Evolutionary conservation across 2,797 vertebrate genomes (phyloP).

Genomic region (Rhinophrynus dorsalis): DNA sequence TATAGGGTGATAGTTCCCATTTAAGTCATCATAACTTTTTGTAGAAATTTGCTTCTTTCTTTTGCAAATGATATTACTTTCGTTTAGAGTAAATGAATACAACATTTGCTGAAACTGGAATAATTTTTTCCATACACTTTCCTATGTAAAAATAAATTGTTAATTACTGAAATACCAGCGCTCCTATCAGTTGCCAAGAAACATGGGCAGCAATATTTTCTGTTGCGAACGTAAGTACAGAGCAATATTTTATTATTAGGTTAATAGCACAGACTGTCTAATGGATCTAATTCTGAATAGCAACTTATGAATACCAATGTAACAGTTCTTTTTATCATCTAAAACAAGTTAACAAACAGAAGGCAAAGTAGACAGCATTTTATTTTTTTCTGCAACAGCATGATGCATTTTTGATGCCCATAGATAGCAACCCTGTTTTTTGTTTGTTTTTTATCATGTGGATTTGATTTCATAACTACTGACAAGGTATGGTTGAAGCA

Average conservation of each 20-base stretch:
- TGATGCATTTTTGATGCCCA: too few species aligned
- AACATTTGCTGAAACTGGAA: background rate
- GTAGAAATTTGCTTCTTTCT: background rate
- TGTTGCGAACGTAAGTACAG: background rate
- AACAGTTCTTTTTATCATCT: background rate
- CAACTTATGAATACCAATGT: background rate
- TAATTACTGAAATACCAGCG: slow-evolving; percentile 23
- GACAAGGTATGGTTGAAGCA: too few species aligned
- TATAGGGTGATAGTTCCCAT: too few species aligned
- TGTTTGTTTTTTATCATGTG: too few species aligned
- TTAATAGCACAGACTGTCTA: slow-evolving; percentile 11
- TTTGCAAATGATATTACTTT: background rate
- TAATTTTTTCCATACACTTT: background rate
- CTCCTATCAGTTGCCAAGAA: slow-evolving; percentile 16
- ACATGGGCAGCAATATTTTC: slow-evolving; percentile 18
- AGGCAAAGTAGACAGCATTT: background rate
- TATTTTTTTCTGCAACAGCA: background rate
- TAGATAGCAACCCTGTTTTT: too few species aligned
- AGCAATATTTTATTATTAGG: slow-evolving; percentile 27
- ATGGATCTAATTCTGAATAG: background rate
- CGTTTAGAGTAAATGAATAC: background rate
- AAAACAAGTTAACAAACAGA: background rate
- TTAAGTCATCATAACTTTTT: too few species aligned
- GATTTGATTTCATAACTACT: too few species aligned
- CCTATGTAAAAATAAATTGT: slow-evolving; percentile 6